Conservation (phyloP, 2,113 vertebrate genomes). For the Cheilinus undulatus region DNA sequence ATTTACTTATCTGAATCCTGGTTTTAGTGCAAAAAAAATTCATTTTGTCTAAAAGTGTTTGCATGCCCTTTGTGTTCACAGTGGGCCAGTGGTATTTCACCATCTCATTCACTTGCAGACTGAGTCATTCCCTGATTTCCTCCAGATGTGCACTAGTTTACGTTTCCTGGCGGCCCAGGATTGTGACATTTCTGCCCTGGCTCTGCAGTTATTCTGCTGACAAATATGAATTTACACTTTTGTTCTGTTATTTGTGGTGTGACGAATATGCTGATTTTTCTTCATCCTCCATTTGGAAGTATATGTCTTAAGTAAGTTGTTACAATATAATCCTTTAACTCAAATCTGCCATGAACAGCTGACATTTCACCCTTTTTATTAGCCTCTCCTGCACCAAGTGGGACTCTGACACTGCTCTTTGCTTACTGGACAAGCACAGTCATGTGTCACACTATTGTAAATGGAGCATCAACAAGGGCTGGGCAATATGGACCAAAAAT, state of each 20-base stretch:
- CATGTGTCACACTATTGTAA: constrained; percentile 33
- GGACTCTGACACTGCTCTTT: constrained; percentile 44
- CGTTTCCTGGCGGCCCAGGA: constrained; percentile 71
- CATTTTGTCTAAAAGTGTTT: constrained; percentile 25
- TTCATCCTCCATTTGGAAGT: not conserved
- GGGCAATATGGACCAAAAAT: too few species aligned
- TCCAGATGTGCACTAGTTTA: constrained; percentile 80
- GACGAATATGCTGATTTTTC: not conserved
- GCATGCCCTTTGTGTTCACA: constrained; percentile 51
- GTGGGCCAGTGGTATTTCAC: constrained; percentile 73
- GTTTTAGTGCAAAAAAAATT: not conserved
- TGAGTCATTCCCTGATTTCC: constrained; percentile 82
- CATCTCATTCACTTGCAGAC: constrained; percentile 75
- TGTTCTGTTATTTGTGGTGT: constrained; percentile 21
- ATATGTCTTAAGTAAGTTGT: constrained; percentile 18
- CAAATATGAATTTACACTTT: constrained; percentile 41
- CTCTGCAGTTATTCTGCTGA: constrained; percentile 63
- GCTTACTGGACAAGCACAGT: constrained; percentile 62
- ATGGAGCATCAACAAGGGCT: constrained; percentile 30
- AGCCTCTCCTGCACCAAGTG: constrained; percentile 30
- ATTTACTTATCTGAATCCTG: not conserved
- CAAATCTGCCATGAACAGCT: constrained; percentile 44
- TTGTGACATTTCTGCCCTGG: constrained; percentile 74
- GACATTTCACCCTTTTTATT: constrained; percentile 69
- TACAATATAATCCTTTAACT: constrained; percentile 73